phyloP scores from a whole-genome alignment of 2,113 vertebrate species.

The Todiramphus saurophagus region DNA sequence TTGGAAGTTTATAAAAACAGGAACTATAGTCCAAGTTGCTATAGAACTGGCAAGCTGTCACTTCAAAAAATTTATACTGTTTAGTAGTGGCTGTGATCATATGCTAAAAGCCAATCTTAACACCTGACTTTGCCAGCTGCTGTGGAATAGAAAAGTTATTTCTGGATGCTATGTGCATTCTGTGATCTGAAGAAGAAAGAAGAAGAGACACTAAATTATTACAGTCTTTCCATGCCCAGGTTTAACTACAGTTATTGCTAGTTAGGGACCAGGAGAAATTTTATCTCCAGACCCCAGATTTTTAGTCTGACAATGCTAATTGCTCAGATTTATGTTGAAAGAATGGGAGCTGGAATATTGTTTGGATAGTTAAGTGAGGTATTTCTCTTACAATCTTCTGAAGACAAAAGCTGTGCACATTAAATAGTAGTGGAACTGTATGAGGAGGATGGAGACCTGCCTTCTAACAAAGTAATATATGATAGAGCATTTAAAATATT shows the following conservation, averaged over 20 bases:
- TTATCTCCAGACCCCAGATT: constrained; percentile 19
- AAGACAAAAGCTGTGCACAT: background rate
- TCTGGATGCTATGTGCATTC: constrained; percentile 70
- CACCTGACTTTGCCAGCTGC: constrained; percentile 79
- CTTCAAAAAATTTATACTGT: constrained; percentile 73
- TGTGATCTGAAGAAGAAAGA: constrained; percentile 73
- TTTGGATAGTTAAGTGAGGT: background rate
- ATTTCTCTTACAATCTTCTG: background rate
- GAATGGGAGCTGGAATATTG: background rate
- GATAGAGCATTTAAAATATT: background rate
- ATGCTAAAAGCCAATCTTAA: constrained; percentile 69
- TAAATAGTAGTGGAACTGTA: background rate
- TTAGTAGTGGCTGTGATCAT: constrained; percentile 59
- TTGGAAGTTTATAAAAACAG: constrained; percentile 78
- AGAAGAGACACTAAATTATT: constrained; percentile 74
- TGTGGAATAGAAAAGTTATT: constrained; percentile 71
- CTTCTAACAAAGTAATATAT: background rate
- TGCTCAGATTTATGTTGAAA: constrained; percentile 8
- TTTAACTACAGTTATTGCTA: constrained; percentile 68
- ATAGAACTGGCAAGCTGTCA: constrained; percentile 70
- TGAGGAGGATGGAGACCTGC: background rate
- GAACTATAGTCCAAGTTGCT: constrained; percentile 68
- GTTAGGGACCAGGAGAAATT: constrained; percentile 42
- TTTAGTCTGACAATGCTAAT: constrained; percentile 14
- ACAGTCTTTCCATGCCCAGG: constrained; percentile 59